Conservation (phyloP, 2,888 invertebrate species). For the Drosophila meridionalis region DNA sequence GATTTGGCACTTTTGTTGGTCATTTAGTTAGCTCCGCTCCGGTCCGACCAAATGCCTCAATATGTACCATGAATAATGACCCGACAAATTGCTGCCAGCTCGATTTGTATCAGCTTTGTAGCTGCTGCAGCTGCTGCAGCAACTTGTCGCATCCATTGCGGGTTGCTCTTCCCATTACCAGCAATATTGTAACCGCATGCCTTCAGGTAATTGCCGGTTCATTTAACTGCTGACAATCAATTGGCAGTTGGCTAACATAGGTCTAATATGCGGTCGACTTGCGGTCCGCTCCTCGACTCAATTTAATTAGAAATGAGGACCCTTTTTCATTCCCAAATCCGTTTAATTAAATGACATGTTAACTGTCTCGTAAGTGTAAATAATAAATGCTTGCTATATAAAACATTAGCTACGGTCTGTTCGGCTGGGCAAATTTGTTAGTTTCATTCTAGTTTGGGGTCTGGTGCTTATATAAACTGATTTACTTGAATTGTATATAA, state of each 20-base stretch:
- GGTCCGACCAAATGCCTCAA: conserved; percentile 54
- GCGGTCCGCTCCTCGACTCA: not conserved
- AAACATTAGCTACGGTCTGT: not conserved
- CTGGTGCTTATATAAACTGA: no score
- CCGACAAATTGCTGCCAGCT: conserved; percentile 67
- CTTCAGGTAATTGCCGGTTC: conserved; percentile 72
- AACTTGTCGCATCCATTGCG: conserved; percentile 29
- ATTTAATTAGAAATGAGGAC: conserved; percentile 10
- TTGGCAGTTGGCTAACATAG: conserved; percentile 57
- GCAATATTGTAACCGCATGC: conserved; percentile 58
- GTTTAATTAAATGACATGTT: not conserved
- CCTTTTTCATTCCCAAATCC: not conserved
- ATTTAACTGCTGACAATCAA: conserved; percentile 70
- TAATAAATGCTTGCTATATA: not conserved
- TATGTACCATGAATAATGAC: conserved; percentile 76
- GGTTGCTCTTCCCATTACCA: conserved; percentile 29
- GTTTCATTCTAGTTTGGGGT: not conserved
- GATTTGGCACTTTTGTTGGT: conserved; percentile 78
- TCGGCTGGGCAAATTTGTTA: not conserved
- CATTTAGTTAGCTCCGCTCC: conserved; percentile 63
- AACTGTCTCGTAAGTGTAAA: conserved; percentile 9
- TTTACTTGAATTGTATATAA: not conserved
- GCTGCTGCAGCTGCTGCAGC: conserved; percentile 43
- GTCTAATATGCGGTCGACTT: conserved; percentile 27
- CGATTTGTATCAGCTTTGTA: conserved; percentile 45